Base-by-base conservation (phyloP, 2,888 invertebrate species). In the Pocota personata region DNA sequence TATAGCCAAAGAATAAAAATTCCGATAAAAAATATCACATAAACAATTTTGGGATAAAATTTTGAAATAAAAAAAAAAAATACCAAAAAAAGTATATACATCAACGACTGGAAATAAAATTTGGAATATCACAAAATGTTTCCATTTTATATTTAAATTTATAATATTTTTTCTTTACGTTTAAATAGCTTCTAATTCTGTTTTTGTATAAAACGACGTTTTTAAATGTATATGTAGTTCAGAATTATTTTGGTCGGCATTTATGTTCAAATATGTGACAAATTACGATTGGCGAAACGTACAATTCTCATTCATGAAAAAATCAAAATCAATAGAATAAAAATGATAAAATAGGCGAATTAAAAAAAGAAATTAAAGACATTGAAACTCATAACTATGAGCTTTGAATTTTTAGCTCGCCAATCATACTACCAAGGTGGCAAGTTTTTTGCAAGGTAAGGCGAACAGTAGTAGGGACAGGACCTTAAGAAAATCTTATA, bases 81-180 rank as follows among this genome's bases (percentile, higher is more conserved):
- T n/a, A n/a, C n/a, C 89, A 89, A 89, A 90, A 91, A 89, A 88
- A 87, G 30, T 75, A 69, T 64, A 30, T 66, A 66, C 71, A 80
- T 35, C 58, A 71, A 71, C 46, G 21, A 71, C 50, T 66, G 57
- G 69, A 71, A 89, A 88, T 89, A 57, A 67, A 89, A 91, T 91
- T 91, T 91, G 90, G 90, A 88, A 88, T 90, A 92, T 91, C 92
- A 92, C 91, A 91, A 92, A 92, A 91, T 90, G 90, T 89, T 89
- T 89, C 76, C 60, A 62, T 72, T 37, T 58, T 52, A 40, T 37
- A 67, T 67, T 64, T 69, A 43, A 32, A 40, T 35, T 64, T 35
- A 21, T 55, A 66, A 35, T 24, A 30, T 12, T 35, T 27, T 52
- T 58, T 50, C 14, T 55, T 71, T 52, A 57, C 27, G 19, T 12